Base-by-base conservation (phyloP, 2,888 invertebrate species). In the Phyllotreta cruciferae region DNA sequence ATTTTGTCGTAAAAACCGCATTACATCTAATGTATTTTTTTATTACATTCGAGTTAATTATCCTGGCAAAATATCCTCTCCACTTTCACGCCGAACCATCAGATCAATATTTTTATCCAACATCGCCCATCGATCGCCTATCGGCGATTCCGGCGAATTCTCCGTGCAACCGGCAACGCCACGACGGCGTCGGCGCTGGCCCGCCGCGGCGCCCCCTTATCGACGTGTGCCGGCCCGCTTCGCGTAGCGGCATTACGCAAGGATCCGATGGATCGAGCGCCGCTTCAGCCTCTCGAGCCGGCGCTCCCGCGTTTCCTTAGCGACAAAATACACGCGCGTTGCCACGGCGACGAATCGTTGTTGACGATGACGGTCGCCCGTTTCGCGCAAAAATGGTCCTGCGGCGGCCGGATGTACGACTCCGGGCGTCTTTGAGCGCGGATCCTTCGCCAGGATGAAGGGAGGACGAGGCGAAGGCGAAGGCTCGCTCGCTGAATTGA, bases 311-410 rank as follows among this genome's bases (percentile, higher is more conserved):
- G 24, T 24, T 64, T 39, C 53, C 64, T 61, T 64, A 61, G 64
- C 64, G 56, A 61, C 61, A 50, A 52, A 24, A 24, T 24, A 24
- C n/a, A n/a, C 58, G 50, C 75, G 75, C 77, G 76, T 79, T 75
- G 71, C 78, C 76, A 74, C 75, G 74, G 76, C 71, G 73, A 78
- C 78, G 72, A 71, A 77, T 77, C 68, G 66, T 68, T 68, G 63
- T 64, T 62, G 56, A 62, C 64, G 49, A 24, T 24, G 24, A 24
- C 24, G 24, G 24, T 24, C 24, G 24, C 39, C 53, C 57, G 60
- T 53, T 66, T 62, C 61, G 62, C 62, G 60, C 58, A 62, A 63
- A 63, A 65, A 60, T 52, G 62, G 42, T 64, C 66, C 64, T 50
- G 60, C 45, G 53, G 47, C 24, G 13, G 42, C 42, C 55, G 55